Base-by-base conservation (phyloP, 1,140 invertebrate species). In the Drosophila prosaltans region DNA sequence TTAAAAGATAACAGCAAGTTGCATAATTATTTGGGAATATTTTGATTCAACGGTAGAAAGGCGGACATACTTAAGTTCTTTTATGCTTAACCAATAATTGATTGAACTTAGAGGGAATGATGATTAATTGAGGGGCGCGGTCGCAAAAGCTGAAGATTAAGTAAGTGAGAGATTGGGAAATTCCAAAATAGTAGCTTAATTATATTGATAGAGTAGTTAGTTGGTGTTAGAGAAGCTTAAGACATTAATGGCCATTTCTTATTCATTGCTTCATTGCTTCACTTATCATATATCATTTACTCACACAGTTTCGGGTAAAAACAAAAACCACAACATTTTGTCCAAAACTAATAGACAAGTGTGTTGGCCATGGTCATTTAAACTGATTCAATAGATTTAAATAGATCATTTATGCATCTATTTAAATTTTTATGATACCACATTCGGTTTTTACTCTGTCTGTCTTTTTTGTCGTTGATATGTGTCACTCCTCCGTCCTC, bases 331-430 rank as follows among this genome's bases (percentile, higher is more conserved):
- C 43, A 21, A 2, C 7, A 8, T 48, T 30, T 21, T 9, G 32
- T 1, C 7, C 16, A 9, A 39, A 55, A 54, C 54, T 36, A 40
- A 40, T 40, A 41, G 26, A 8, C 40, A 41, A 45, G 48, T 30
- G 45, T 61, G 48, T 21, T 62, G 48, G 30, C 51, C 59, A 48
- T 16, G 58, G 51, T 9, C 61, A 39, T 65, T 74, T 51, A 69
- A 76, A 60, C n/a, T n/a, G n/a, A n/a, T n/a, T n/a, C n/a, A n/a
- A n/a, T n/a, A n/a, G n/a, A n/a, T n/a, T n/a, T n/a, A n/a, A n/a
- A n/a, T n/a, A n/a, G n/a, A n/a, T 32, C 65, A 69, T 65, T 60
- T 54, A 69, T 69, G 21, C 51, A 76, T 76, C 69, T 76, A 64
- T 45, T 64, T 59, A 59, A 40, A 40, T 59, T 59, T 59, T 59